A percentile compares a stretch with the other conserved stretches of the same genome.
These are phyloP conservation scores for Phymatocera aterrima DNA, from an alignment of 2,888 invertebrate genomes.

Conservation along the genomic window DNA sequence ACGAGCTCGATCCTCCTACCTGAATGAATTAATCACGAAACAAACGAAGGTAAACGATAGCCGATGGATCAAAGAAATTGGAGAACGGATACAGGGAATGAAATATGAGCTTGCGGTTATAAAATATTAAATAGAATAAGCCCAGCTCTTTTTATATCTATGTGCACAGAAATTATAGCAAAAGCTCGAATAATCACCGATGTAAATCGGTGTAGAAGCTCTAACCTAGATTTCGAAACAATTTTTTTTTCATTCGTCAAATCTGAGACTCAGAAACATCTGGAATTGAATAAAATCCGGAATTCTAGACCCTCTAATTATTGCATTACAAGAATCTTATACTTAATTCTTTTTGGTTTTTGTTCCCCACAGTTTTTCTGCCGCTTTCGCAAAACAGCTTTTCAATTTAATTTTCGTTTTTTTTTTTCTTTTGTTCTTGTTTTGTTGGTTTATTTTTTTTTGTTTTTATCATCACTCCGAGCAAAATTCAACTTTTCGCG, in stretches of 20 bases:
- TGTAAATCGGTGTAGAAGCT: not conserved
- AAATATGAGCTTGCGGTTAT: not conserved
- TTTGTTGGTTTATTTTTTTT: not conserved
- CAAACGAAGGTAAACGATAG: not conserved
- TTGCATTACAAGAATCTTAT: too few relatives aligned
- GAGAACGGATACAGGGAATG: not conserved
- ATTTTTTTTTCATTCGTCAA: too few relatives aligned
- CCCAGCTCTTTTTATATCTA: not conserved
- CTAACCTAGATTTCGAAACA: not conserved
- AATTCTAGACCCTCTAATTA: not conserved
- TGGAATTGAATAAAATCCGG: not conserved
- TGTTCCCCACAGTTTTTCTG: too few relatives aligned
- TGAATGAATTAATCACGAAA: constrained; percentile 19
- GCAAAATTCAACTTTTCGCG: not conserved
- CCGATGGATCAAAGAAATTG: constrained; percentile 9
- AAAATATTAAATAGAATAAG: not conserved
- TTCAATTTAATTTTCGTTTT: not conserved
- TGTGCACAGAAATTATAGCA: not conserved
- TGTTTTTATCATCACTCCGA: not conserved
- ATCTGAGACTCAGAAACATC: not conserved
- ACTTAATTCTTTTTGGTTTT: too few relatives aligned
- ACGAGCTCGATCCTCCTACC: not conserved
- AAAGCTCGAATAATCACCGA: not conserved
- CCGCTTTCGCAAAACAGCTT: too few relatives aligned
- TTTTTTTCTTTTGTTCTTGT: not conserved